Conservation (phyloP, 2,113 vertebrate species). For the Vireo altiloquus region DNA sequence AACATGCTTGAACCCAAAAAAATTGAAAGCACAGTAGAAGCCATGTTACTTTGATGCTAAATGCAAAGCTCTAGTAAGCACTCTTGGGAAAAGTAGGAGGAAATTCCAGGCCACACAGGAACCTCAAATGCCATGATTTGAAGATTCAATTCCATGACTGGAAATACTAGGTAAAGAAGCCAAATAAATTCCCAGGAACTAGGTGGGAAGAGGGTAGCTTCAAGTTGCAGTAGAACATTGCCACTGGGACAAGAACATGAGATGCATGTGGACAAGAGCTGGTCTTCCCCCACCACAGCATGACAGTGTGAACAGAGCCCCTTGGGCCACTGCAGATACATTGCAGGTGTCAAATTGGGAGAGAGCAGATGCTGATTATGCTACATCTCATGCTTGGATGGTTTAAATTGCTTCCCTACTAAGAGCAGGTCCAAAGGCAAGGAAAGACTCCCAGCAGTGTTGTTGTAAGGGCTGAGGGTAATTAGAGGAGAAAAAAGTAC, state of each 20-base stretch:
- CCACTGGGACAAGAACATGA: not conserved
- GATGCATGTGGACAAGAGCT: not conserved
- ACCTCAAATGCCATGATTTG: not conserved
- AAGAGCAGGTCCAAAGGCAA: conserved; percentile 7
- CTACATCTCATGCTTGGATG: not conserved
- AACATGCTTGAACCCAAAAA: not conserved
- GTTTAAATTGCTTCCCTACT: conserved; percentile 11
- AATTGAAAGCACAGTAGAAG: not conserved
- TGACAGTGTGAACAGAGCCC: not conserved
- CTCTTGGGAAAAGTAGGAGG: not conserved
- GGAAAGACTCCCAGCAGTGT: not conserved
- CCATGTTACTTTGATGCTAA: not conserved
- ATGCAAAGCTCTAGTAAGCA: not conserved
- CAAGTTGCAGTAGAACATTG: not conserved
- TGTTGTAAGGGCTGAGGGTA: not conserved
- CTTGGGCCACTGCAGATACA: not conserved
- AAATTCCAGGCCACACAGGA: not conserved
- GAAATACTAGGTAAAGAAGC: not conserved
- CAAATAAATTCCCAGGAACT: not conserved
- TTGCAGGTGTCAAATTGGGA: not conserved
- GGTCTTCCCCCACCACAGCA: not conserved
- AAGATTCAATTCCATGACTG: not conserved
- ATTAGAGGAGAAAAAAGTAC: not conserved
- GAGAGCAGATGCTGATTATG: not conserved
- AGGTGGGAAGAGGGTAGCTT: not conserved